These are phyloP conservation scores for Cyrtorhinus lividipennis DNA, from an alignment of 1,140 invertebrate species.

Conservation along the genomic window DNA sequence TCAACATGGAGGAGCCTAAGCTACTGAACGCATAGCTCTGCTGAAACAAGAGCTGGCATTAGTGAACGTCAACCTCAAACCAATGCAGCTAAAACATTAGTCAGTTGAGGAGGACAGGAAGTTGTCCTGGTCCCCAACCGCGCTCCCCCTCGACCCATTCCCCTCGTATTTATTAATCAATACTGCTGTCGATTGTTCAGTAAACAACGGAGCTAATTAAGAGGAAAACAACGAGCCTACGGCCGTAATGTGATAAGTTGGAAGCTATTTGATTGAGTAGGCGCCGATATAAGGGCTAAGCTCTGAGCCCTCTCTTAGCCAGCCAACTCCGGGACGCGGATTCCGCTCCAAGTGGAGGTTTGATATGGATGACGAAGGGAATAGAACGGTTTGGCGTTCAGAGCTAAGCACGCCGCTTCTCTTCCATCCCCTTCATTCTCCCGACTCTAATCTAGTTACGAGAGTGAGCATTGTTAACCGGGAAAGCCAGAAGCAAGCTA, in stretches of 20 bases:
- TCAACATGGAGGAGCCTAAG: too few relatives aligned
- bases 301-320: background rate
- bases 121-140: background rate
- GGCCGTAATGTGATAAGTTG: background rate
- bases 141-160: background rate
- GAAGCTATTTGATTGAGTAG: too few relatives aligned
- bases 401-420: background rate
- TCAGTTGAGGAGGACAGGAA: background rate
- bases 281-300: background rate
- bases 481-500: background rate
- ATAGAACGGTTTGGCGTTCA: too few relatives aligned
- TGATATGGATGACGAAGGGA: background rate
- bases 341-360: background rate
- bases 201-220: background rate
- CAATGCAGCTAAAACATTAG: too few relatives aligned
- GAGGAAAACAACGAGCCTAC: background rate
- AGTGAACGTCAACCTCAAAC: too few relatives aligned
- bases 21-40: too few relatives aligned
- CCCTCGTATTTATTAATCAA: background rate
- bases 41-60: too few relatives aligned
- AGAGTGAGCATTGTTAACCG: slow-evolving; percentile 14
- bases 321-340: background rate
- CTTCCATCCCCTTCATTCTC: background rate
- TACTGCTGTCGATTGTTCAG: background rate
- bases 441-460: slow-evolving; percentile 16